phyloP scores from a whole-genome alignment of 2,797 vertebrate genomes.

The Sebastes matsubarae region DNA sequence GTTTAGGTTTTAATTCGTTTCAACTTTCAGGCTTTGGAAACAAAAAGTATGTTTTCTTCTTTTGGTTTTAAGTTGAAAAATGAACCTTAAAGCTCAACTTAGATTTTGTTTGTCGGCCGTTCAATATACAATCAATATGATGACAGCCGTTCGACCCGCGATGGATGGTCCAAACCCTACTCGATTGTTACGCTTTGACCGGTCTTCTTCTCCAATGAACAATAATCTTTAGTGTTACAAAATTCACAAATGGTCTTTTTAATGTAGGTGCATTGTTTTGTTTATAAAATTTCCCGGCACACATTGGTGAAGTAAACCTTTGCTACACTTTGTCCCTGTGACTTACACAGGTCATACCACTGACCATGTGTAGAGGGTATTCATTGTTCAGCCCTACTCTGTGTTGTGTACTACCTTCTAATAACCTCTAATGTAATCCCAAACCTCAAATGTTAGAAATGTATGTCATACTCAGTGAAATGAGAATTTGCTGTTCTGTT shows the following conservation, averaged over 20 bases:
- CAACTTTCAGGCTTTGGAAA: not conserved
- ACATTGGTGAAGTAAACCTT: not conserved
- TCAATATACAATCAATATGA: not conserved
- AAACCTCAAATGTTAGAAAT: not conserved
- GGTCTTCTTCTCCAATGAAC: not conserved
- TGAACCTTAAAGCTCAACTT: too few relatives aligned
- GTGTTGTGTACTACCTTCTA: not conserved
- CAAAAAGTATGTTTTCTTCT: not conserved
- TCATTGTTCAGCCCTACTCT: not conserved
- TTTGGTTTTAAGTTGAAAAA: not conserved
- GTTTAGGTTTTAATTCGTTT: too few relatives aligned
- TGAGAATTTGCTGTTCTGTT: not conserved
- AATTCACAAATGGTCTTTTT: not conserved
- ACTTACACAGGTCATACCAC: not conserved
- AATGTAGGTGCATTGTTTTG: not conserved
- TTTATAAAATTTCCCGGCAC: not conserved
- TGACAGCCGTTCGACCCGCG: not conserved
- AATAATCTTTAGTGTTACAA: not conserved
- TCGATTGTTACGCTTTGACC: not conserved
- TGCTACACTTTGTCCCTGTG: not conserved
- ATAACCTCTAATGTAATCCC: not conserved
- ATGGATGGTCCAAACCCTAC: not conserved
- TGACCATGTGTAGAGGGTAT: not conserved
- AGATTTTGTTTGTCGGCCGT: not conserved
- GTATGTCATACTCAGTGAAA: not conserved